Evolutionary conservation across 2,888 invertebrate species (phyloP).

Genomic region (Asteroscopus sphinx): DNA sequence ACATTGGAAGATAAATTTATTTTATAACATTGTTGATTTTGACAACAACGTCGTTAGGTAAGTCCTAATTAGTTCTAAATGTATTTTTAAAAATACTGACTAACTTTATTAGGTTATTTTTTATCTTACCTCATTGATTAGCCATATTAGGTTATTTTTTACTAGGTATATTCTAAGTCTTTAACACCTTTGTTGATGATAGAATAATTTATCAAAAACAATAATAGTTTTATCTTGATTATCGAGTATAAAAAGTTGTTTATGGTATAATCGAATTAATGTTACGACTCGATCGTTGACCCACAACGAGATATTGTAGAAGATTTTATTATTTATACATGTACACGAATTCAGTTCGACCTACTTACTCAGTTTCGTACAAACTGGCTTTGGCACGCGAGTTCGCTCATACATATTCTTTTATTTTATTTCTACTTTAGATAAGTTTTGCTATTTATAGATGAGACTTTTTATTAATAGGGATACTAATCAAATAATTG

Average conservation of each 20-base stretch:
- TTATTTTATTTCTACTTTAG: background rate
- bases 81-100: conserved; percentile 8
- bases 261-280: conserved; percentile 33
- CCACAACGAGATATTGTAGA: conserved; percentile 33
- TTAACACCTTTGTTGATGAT: conserved; percentile 7
- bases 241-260: conserved; percentile 31
- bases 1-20: conserved; percentile 1
- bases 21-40: conserved; percentile 10
- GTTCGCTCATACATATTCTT: background rate
- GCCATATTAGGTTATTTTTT: no score
- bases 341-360: conserved; percentile 33
- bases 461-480: no score
- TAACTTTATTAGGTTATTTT: background rate
- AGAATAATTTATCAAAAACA: conserved; percentile 12
- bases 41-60: background rate
- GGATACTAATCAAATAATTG: no score
- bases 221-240: conserved; percentile 7
- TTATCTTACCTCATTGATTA: no score
- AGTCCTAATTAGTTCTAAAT: conserved; percentile 33
- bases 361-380: conserved; percentile 37
- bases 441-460: background rate
- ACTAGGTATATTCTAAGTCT: background rate
- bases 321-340: conserved; percentile 41
- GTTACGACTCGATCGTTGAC: conserved; percentile 46
- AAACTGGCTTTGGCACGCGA: conserved; percentile 20